Base-by-base conservation (phyloP, 2,113 vertebrate species). In the Cygnus atratus region DNA sequence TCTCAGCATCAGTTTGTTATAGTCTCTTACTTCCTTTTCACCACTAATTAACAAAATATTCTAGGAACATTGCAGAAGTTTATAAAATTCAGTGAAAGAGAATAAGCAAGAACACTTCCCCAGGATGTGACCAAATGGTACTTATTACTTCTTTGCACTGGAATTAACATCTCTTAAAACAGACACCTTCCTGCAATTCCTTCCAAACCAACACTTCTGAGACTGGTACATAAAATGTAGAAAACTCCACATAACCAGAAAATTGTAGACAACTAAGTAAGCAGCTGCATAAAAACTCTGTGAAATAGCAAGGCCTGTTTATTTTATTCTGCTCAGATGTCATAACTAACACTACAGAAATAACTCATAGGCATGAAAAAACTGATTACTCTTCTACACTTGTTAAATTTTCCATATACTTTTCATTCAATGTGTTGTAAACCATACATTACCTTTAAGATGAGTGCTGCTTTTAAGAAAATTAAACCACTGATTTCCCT, bases 401-500 rank as follows among this genome's bases (percentile, higher is more conserved):
- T 61, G 5, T 54, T 52, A 73, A 14, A 29, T 33, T 50, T 33
- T 50, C 62, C 2, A 6, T 11, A 0, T 9, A 74, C 11, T 12
- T 79, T 77, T 13, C 9, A 85, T 29, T 57, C 31, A 67, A 9
- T 63, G 52, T 74, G 28, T 55, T 41, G 58, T 28, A 26, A 73
- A 93, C n/a, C 14, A 63, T 0, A 28, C 3, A 0, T 84, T 97
- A 99, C 99, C 99, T 98, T 99, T 99, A 63, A 99, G 97, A 70
- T 99, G 98, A 71, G 93, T 97, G 97, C 98, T 99, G 33, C 98
- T 98, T 86, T 99, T 98, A 87, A 99, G 97, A 78, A 99, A 99
- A 92, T 97, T 98, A 86, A 99, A 98, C 99, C 99, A 99, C 92
- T 99, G 99, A 96, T 99, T 99, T 81, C 99, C 99, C 35, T 99